Base-by-base conservation (phyloP, 2,888 invertebrate genomes). In the Bibio marci region DNA sequence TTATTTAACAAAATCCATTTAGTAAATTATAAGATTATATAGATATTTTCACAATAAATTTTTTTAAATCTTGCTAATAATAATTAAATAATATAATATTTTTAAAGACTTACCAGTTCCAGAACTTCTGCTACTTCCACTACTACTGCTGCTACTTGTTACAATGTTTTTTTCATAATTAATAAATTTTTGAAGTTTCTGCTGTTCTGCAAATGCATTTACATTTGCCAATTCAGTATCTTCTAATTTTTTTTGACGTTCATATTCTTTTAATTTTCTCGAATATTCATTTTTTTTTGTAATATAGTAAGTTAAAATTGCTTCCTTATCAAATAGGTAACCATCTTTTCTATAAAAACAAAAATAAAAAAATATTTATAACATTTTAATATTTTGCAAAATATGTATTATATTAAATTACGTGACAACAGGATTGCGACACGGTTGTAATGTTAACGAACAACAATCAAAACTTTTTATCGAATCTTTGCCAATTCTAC, bases 381-480 rank as follows among this genome's bases (percentile, higher is more conserved):
- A 19, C 14, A 37, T 15, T 19, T 13, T 4, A n/a, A n/a, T n/a
- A n/a, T n/a, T n/a, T n/a, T n/a, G n/a, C n/a, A n/a, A n/a, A n/a
- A n/a, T n/a, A n/a, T n/a, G n/a, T n/a, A 7, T n/a, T 19, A 22
- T 3, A 7, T 4, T 18, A 38, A 66, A 70, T 63, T 64, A 79
- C 76, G 86, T 86, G 28, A 95, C 67, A 2, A 95, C 86, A 22
- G 95, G 94, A 60, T 87, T 77, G 50, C 81, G 73, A 56, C 97
- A 98, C 0, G 98, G 97, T 55, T 99, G 98, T 42, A 99, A 65
- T 2, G 92, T 94, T 40, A 99, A 62, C 44, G 88, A 94, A 59
- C 98, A 99, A 56, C 94, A 94, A 61, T 99, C 98, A 58, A 97
- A 99, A 55, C 83, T 88, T 62, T 88, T 85, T 0, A 63, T 53